Conservation (phyloP, 92 coral and sea anemone species). For the Umimayanthus chanpuru region DNA sequence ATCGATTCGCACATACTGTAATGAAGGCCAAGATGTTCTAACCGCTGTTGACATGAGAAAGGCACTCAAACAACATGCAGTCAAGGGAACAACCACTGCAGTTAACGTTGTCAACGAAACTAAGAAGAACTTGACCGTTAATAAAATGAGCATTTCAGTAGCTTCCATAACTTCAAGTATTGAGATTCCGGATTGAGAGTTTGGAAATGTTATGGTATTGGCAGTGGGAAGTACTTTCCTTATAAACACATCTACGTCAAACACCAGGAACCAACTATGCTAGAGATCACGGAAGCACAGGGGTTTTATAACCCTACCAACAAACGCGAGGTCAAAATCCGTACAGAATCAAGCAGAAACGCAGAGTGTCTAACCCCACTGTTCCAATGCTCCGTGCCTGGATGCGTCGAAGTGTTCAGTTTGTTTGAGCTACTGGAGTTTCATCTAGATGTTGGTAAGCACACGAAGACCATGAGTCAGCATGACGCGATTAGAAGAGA, state of each 20-base stretch:
- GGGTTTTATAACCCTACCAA: conserved; percentile 52
- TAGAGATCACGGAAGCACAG: conserved; percentile 49
- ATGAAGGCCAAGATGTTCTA: conserved; percentile 80
- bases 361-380: conserved; percentile 43
- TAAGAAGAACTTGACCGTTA: conserved; percentile 52
- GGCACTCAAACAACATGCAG: conserved; percentile 71
- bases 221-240: conserved; percentile 60
- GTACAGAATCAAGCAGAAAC: conserved; percentile 26
- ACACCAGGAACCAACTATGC: conserved; percentile 65
- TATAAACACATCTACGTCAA: conserved; percentile 42
- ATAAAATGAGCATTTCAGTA: conserved; percentile 58
- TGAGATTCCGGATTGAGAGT: conserved; percentile 64
- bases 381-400: conserved; percentile 64
- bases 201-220: conserved; percentile 73
- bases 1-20: conserved; percentile 69
- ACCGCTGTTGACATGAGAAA: conserved; percentile 78
- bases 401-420: conserved; percentile 64
- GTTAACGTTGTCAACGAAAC: conserved; percentile 63
- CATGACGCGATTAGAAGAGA: conserved; percentile 66
- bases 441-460: conserved; percentile 72
- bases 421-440: conserved; percentile 60
- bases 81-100: conserved; percentile 77
- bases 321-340: conserved; percentile 52
- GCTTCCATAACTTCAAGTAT: conserved; percentile 65
- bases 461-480: conserved; percentile 54